phyloP scores from a whole-genome alignment of 92 coral and sea anemone genomes.

The Porites cylindrica region DNA sequence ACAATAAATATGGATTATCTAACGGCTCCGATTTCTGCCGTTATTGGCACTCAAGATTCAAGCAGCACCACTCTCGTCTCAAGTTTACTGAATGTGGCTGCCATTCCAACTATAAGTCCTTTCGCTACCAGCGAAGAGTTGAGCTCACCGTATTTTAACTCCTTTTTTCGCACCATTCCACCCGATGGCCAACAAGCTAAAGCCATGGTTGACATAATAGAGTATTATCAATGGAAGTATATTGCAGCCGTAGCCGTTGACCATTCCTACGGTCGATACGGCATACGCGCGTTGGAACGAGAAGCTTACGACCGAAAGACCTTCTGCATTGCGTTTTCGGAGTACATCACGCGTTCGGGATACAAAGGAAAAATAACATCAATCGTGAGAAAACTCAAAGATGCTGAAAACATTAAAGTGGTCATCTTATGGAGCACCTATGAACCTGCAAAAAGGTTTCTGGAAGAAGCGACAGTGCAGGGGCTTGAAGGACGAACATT shows the following conservation, averaged over 20 bases:
- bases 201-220: slow-evolving; percentile 87
- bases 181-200: slow-evolving; percentile 89
- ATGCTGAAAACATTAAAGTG: slow-evolving; percentile 71
- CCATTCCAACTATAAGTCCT: slow-evolving; percentile 77
- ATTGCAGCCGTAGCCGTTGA: slow-evolving; percentile 85
- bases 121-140: slow-evolving; percentile 88
- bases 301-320: slow-evolving; percentile 81
- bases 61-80: slow-evolving; percentile 76
- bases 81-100: slow-evolving; percentile 76
- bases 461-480: slow-evolving; percentile 73
- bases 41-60: slow-evolving; percentile 82
- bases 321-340: slow-evolving; percentile 85
- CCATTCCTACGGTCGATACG: slow-evolving; percentile 86
- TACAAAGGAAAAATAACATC: slow-evolving; percentile 73
- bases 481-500: slow-evolving; percentile 77
- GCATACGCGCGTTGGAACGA: slow-evolving; percentile 81
- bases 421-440: slow-evolving; percentile 84
- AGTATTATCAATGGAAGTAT: slow-evolving; percentile 77
- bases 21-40: slow-evolving; percentile 73
- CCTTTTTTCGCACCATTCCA: slow-evolving; percentile 86
- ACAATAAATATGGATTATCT: slow-evolving; percentile 25
- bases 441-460: slow-evolving; percentile 80
- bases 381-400: slow-evolving; percentile 76
- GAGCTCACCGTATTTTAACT: slow-evolving; percentile 74
- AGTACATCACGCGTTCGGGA: slow-evolving; percentile 80